Conservation (phyloP, 2,113 vertebrate species). For the Girardinichthys multiradiatus region DNA sequence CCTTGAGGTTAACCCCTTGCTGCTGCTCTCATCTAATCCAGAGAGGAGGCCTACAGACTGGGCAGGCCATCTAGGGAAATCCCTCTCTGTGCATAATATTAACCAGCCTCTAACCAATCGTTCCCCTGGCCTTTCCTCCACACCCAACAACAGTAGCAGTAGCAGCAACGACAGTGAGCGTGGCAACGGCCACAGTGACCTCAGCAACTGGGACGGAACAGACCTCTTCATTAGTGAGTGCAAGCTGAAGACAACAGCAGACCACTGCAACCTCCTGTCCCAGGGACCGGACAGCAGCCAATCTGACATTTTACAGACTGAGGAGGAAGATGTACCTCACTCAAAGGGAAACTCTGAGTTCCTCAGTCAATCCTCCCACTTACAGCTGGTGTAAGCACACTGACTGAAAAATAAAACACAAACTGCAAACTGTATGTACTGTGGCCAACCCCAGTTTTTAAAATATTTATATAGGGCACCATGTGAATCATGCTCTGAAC, state of each 20-base stretch:
- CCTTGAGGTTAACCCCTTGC: conserved; percentile 87
- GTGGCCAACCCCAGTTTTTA: conserved; percentile 44
- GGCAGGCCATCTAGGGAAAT: conserved; percentile 85
- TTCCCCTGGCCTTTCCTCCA: conserved; percentile 82
- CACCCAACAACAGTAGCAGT: conserved; percentile 69
- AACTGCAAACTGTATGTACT: conserved; percentile 15
- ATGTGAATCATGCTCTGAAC: conserved; percentile 26
- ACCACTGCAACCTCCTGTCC: conserved; percentile 81
- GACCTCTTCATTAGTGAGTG: conserved; percentile 91
- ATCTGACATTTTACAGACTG: conserved; percentile 87
- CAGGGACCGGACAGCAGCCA: conserved; percentile 76
- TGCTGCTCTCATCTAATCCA: conserved; percentile 83
- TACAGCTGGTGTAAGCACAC: conserved; percentile 86
- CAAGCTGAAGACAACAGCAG: conserved; percentile 83
- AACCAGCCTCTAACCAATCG: conserved; percentile 85
- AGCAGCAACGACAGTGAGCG: conserved; percentile 86
- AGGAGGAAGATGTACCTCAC: conserved; percentile 81
- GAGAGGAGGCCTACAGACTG: conserved; percentile 67
- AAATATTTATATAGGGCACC: conserved; percentile 40
- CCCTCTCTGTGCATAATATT: conserved; percentile 92
- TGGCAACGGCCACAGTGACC: conserved; percentile 78
- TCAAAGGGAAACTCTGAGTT: conserved; percentile 83
- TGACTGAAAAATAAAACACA: conserved; percentile 21
- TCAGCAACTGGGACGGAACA: conserved; percentile 86
- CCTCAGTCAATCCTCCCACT: conserved; percentile 85